Percentiles rank a stretch among this genome's conserved stretches.
Conservation (phyloP, 2,888 invertebrate species). For the Drosophila glabriapex region DNA sequence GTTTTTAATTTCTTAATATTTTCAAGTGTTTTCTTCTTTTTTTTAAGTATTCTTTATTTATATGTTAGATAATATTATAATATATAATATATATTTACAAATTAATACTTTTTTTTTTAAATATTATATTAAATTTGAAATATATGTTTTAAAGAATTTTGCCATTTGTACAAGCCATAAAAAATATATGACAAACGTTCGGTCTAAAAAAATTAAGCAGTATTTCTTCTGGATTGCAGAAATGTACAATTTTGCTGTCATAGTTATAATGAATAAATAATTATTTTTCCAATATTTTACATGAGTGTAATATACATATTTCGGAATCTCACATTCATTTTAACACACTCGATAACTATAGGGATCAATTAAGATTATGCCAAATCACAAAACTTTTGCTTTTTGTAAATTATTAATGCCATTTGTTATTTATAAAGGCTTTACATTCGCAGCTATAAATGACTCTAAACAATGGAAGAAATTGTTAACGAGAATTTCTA, state of each 20-base stretch:
- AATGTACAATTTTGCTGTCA: background rate
- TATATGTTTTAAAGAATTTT: too few species aligned
- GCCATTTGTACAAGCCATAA: background rate
- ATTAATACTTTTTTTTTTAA: background rate
- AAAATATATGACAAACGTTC: background rate
- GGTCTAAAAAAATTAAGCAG: too few species aligned
- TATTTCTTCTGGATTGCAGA: background rate
- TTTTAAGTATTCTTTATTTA: background rate
- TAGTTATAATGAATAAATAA: background rate
- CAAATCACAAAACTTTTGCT: background rate
- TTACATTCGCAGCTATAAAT: background rate
- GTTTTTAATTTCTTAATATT: background rate
- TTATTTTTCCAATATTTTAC: background rate
- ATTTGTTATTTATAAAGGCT: background rate
- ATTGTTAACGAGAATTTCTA: background rate
- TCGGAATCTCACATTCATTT: background rate
- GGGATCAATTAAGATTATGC: conserved; percentile 34
- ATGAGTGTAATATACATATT: background rate
- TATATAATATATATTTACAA: background rate
- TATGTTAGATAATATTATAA: too few species aligned
- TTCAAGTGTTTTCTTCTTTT: background rate
- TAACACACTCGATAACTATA: conserved; percentile 9
- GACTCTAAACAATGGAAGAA: background rate
- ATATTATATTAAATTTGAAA: too few species aligned
- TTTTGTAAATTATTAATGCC: background rate